Conservation (phyloP, 2,888 invertebrate genomes). For the Azorinus chamasolen region DNA sequence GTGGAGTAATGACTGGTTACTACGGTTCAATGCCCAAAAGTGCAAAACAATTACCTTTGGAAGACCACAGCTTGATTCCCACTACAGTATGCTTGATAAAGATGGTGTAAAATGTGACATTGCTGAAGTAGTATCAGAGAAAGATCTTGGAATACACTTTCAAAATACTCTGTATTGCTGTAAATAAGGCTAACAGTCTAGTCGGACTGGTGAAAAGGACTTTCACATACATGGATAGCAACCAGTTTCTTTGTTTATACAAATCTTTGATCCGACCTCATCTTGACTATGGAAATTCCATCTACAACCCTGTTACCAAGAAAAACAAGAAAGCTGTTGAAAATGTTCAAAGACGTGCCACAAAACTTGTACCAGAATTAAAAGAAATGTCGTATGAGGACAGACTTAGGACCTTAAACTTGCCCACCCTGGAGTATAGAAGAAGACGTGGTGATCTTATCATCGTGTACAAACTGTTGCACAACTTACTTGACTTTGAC, state of each 20-base stretch:
- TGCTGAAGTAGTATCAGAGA: neutral
- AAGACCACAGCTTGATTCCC: slow-evolving; percentile 1
- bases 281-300: slow-evolving; percentile 2
- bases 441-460: neutral
- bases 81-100: slow-evolving; percentile 2
- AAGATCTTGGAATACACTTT: slow-evolving; percentile 3
- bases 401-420: neutral
- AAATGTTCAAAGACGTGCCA: slow-evolving; percentile 2
- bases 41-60: slow-evolving; percentile 3
- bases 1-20: slow-evolving; percentile 13
- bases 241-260: neutral
- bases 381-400: neutral
- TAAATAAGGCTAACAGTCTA: slow-evolving; percentile 1
- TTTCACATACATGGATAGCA: neutral
- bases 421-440: slow-evolving; percentile 8
- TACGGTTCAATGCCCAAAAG: neutral
- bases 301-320: neutral
- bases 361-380: slow-evolving; percentile 1
- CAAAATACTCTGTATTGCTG: neutral
- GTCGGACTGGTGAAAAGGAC: slow-evolving; percentile 6
- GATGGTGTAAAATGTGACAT: neutral
- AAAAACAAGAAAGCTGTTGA: neutral
- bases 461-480: neutral
- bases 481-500: neutral
- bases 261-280: slow-evolving; percentile 2